phyloP scores from a whole-genome alignment of 2,113 vertebrate species.

The Carlito syrichta region DNA sequence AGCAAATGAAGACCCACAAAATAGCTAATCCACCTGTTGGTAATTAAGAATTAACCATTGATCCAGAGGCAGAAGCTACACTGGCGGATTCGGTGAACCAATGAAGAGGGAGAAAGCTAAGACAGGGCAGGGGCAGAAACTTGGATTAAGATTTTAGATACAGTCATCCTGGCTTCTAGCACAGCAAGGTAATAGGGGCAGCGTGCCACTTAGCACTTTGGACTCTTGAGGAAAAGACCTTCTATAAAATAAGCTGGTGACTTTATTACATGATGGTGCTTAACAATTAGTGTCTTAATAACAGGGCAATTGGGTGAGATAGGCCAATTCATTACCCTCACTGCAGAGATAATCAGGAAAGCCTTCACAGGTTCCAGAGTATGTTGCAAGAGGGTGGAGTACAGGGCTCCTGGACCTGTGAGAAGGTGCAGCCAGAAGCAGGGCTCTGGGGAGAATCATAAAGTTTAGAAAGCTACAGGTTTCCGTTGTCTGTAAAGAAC shows the following conservation, averaged over 20 bases:
- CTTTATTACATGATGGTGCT: not conserved
- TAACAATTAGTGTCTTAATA: conserved; percentile 24
- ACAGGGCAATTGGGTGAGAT: not conserved
- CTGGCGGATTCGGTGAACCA: not conserved
- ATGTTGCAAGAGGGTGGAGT: not conserved
- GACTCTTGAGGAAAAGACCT: not conserved
- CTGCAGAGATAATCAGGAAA: not conserved
- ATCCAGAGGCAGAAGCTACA: not conserved
- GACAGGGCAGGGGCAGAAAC: not conserved
- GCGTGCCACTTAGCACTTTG: not conserved
- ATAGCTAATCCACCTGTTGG: not conserved
- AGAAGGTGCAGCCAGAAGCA: not conserved
- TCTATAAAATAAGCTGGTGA: conserved; percentile 15
- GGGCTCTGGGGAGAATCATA: not conserved
- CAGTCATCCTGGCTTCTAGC: not conserved
- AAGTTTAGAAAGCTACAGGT: not conserved
- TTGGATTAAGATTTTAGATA: not conserved
- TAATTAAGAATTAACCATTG: not conserved
- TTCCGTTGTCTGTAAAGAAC: not conserved
- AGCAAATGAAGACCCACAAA: not conserved
- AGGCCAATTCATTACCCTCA: not conserved
- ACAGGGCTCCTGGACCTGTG: not conserved
- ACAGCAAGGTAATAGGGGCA: not conserved
- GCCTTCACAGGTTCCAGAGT: not conserved
- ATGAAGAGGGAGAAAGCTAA: not conserved